Evolutionary conservation across 1,140 invertebrate species (phyloP).

Genomic region (Conus betulinus): DNA sequence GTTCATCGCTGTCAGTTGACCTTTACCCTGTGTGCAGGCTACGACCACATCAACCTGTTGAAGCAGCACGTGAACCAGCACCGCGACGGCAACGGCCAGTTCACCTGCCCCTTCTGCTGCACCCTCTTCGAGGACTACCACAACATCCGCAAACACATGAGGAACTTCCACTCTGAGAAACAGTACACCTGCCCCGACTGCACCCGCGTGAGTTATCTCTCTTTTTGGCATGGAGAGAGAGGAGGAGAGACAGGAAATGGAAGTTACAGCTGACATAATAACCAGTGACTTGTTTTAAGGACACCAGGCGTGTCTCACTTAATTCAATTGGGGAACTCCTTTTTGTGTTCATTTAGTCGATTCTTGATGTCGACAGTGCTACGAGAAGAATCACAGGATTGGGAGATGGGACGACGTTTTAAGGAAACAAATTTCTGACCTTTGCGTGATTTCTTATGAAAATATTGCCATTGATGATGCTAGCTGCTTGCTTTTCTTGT

Average conservation of each 20-base stretch:
- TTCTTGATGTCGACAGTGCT: too few species aligned
- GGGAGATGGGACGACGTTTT: too few species aligned
- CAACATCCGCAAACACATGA: conserved; percentile 85
- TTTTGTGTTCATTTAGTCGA: too few species aligned
- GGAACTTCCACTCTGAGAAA: conserved; percentile 84
- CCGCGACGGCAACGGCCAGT: conserved; percentile 81
- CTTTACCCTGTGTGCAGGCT: conserved; percentile 83
- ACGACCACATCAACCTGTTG: conserved; percentile 80
- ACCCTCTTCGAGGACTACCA: conserved; percentile 82
- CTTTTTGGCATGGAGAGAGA: neutral
- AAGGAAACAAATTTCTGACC: too few species aligned
- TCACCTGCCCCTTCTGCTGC: conserved; percentile 84
- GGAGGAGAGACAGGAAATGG: neutral
- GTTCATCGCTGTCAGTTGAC: neutral
- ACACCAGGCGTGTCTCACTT: too few species aligned
- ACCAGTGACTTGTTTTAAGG: too few species aligned
- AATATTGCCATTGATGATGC: too few species aligned
- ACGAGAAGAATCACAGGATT: too few species aligned
- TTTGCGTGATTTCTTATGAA: too few species aligned
- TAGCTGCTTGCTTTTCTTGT: too few species aligned
- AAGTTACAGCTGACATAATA: too few species aligned
- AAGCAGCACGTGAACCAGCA: conserved; percentile 77
- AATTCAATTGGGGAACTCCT: too few species aligned
- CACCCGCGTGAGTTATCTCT: conserved; percentile 57
- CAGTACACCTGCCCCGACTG: conserved; percentile 78